Evolutionary conservation across 1,140 invertebrate species (phyloP).

Genomic region (Drosophila repleta): DNA sequence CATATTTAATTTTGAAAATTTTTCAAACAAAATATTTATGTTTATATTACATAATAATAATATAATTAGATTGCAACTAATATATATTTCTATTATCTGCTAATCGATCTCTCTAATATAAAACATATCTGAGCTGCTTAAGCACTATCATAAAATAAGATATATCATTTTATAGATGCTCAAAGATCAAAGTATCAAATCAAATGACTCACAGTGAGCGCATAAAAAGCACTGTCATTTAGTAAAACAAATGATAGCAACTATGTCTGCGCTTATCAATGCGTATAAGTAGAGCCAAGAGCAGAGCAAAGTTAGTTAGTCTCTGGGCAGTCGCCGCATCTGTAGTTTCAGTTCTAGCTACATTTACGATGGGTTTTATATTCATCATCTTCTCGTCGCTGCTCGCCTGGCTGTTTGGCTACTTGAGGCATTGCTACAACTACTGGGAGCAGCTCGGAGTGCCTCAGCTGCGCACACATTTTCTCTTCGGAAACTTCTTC

Average conservation of each 20-base stretch:
- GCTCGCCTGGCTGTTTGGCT: slow-evolving; percentile 30
- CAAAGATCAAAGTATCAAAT: no score
- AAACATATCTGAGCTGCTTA: not conserved
- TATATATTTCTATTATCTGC: no score
- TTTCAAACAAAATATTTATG: no score
- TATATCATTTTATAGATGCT: no score
- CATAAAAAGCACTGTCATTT: not conserved
- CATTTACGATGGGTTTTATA: slow-evolving; percentile 16
- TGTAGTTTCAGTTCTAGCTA: not conserved
- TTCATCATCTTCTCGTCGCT: slow-evolving; percentile 14
- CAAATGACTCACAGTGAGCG: not conserved
- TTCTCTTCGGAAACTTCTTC: slow-evolving; percentile 35
- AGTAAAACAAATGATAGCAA: slow-evolving; percentile 1
- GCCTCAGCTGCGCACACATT: slow-evolving; percentile 34
- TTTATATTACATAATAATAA: no score
- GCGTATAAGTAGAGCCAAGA: slow-evolving; percentile 1
- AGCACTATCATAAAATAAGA: no score
- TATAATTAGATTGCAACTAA: no score
- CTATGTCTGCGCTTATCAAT: slow-evolving; percentile 8
- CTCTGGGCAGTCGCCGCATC: not conserved
- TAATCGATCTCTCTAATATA: no score
- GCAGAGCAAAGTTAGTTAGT: not conserved
- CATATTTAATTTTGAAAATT: no score
- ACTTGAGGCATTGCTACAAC: slow-evolving; percentile 30
- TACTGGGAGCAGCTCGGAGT: slow-evolving; percentile 45